Evolutionary conservation across 2,113 vertebrate genomes (phyloP), one percentile per base, ranked within the genome.

Genomic region (Urocynchramus pylzowi): DNA sequence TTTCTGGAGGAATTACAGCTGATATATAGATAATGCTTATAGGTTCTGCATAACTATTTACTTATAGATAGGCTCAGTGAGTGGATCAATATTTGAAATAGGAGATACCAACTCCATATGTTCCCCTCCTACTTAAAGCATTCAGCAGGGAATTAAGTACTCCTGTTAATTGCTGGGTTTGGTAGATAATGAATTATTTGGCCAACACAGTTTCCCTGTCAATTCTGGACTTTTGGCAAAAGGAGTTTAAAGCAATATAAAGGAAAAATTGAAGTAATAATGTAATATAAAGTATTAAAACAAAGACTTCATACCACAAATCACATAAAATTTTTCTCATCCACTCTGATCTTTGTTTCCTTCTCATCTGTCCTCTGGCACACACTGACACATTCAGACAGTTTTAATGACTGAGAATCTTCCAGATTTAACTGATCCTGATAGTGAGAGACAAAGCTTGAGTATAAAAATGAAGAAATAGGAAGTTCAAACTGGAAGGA

Each of bases 81-180:
- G 39, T 77, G 31, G 84, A 91, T 93, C 95, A 90, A 70, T 95
- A 86, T 90, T 90, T 90, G 70, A 96, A 88, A 80, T 44, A 67
- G 42, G 35, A 79, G 27, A 76, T 21, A 76, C 18, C 44, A 61
- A 10, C 30, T 87, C 82, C 68, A 27, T 90, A 77, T 88, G 65
- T 63, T 94, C 33, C 16, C 24, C 56, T 81, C 41, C 79, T 85
- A 53, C 74, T 57, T 70, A 37, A 49, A 81, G 33, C 39, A 41
- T 89, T 89, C 71, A 67, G 13, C 10, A 11, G 69, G 21, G 50
- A 92, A 78, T 59, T 91, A 89, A 71, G 87, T 92, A 56, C 26
- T 56, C 59, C 63, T 64, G 20, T 67, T 59, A 52, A 49, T 87
- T 91, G 39, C 42, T 87, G 44, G 24, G 37, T 91, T 87, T 96